These are phyloP conservation scores for Bombycilla garrulus DNA, from an alignment of 2,113 vertebrate species.

Conservation along the genomic window DNA sequence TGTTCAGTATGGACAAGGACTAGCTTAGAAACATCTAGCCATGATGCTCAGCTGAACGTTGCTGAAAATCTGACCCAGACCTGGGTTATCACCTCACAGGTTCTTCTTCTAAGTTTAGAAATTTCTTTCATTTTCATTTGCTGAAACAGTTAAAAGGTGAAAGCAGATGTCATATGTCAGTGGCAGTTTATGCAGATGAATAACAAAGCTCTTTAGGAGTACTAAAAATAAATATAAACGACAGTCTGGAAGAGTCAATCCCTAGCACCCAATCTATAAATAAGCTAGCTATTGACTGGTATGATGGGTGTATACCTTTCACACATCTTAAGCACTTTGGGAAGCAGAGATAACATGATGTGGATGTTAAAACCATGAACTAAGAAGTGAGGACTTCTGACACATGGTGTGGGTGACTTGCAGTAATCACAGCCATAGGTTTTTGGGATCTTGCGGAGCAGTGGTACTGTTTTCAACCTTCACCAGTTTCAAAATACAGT, in stretches of 20 bases:
- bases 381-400: not conserved
- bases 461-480: not conserved
- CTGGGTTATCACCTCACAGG: not conserved
- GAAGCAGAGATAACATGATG: not conserved
- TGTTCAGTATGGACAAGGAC: not conserved
- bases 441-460: not conserved
- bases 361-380: not conserved
- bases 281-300: not conserved
- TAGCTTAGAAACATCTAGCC: not conserved
- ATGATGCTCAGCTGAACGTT: not conserved
- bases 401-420: not conserved
- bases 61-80: not conserved
- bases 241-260: not conserved
- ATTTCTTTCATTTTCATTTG: not conserved
- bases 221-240: slow-evolving; percentile 31
- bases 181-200: slow-evolving; percentile 14
- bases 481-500: not conserved
- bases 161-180: not conserved
- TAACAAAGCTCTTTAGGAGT: not conserved
- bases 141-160: not conserved
- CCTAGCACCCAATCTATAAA: not conserved
- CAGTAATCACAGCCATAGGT: not conserved
- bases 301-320: not conserved
- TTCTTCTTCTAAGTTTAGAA: not conserved
- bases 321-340: not conserved